A percentile compares a stretch with the other conserved stretches of the same genome.
Conservation (phyloP, 2,797 vertebrate genomes). For the Setipinna tenuifilis region DNA sequence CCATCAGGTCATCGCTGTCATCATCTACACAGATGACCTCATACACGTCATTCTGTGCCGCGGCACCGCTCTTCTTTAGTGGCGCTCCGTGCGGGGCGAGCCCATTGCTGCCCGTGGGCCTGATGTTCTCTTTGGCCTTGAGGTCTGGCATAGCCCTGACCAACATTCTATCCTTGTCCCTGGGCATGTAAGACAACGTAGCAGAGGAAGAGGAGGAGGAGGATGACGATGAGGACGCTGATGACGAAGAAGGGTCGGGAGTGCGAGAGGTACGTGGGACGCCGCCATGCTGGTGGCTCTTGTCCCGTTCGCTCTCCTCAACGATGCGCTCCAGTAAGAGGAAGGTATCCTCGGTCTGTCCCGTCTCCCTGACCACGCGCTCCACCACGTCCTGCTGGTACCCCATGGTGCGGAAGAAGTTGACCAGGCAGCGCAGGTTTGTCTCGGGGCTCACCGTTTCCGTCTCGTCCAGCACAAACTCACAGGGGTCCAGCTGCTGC, state of each 20-base stretch:
- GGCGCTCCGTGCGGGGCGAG: conserved; percentile 21
- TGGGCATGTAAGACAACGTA: conserved; percentile 50
- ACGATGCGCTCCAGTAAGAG: conserved; percentile 90
- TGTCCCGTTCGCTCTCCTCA: conserved; percentile 76
- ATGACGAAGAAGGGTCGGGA: conserved; percentile 51
- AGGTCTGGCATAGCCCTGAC: conserved; percentile 53
- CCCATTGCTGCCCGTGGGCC: conserved; percentile 67
- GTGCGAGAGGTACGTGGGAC: conserved; percentile 47
- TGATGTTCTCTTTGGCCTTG: conserved; percentile 74
- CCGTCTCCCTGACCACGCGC: conserved; percentile 84
- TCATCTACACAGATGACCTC: conserved; percentile 75
- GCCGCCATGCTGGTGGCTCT: conserved; percentile 47
- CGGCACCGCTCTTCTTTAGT: conserved; percentile 69
- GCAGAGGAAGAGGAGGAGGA: conserved; percentile 50
- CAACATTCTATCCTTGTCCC: conserved; percentile 67
- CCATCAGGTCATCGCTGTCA: conserved; percentile 58
- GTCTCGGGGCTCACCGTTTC: conserved; percentile 80
- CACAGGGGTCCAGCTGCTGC: conserved; percentile 52
- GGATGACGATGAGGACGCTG: conserved; percentile 1
- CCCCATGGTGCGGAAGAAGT: conserved; percentile 98
- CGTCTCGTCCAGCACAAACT: conserved; percentile 63
- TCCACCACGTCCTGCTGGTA: conserved; percentile 92
- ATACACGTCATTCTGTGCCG: conserved; percentile 64
- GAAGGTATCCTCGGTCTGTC: conserved; percentile 88
- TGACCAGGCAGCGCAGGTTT: conserved; percentile 86